Percentiles rank a stretch among this genome's conserved stretches.
These are phyloP conservation scores for Hiodon alosoides DNA, from an alignment of 2,113 vertebrate species.

Conservation along the genomic window DNA sequence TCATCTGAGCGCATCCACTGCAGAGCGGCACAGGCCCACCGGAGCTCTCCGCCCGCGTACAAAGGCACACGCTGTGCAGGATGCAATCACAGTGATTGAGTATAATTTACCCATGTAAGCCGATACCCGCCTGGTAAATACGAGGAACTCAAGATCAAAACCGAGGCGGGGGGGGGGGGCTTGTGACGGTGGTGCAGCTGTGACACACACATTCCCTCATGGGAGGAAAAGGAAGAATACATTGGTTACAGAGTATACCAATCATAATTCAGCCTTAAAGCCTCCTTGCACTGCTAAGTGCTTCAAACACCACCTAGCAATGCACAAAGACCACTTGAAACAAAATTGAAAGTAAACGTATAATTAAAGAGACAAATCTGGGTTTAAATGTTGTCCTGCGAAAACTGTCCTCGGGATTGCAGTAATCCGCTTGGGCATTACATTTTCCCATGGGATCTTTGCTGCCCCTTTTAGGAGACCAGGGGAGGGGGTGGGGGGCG, in stretches of 20 bases:
- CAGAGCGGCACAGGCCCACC: slow-evolving; percentile 24
- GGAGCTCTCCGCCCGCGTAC: slow-evolving; percentile 38
- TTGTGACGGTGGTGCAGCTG: background rate
- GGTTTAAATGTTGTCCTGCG: slow-evolving; percentile 41
- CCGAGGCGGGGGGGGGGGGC: slow-evolving; percentile 26
- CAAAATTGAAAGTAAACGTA: background rate
- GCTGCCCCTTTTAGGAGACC: slow-evolving; percentile 24
- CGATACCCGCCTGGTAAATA: slow-evolving; percentile 57
- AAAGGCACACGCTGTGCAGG: slow-evolving; percentile 44
- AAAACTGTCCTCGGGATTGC: slow-evolving; percentile 46
- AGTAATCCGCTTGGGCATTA: slow-evolving; percentile 59
- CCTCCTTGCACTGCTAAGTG: no score
- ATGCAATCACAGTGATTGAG: slow-evolving; percentile 68
- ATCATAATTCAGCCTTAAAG: background rate
- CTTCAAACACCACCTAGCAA: background rate
- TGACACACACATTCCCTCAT: background rate
- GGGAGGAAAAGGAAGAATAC: no score
- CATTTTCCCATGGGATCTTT: slow-evolving; percentile 56
- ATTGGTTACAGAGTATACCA: background rate
- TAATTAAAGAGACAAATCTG: slow-evolving; percentile 42
- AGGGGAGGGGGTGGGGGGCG: background rate
- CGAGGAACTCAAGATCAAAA: slow-evolving; percentile 50
- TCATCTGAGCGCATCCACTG: slow-evolving; percentile 42
- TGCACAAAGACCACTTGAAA: background rate
- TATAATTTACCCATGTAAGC: slow-evolving; percentile 66